Evolutionary conservation across 2,888 invertebrate genomes (phyloP).

Genomic region (Ennomos erosarius): DNA sequence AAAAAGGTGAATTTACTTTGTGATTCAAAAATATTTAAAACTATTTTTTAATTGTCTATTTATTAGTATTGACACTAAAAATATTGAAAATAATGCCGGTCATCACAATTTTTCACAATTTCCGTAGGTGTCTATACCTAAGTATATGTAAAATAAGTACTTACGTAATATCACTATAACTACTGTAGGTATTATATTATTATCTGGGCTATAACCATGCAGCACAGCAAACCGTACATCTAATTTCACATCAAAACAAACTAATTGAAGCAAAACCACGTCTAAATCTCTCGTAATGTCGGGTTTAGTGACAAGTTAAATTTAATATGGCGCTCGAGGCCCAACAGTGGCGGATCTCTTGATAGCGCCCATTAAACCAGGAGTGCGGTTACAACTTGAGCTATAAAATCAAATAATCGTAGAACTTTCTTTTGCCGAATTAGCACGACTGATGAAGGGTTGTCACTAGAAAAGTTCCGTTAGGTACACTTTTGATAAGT

Average conservation of each 20-base stretch:
- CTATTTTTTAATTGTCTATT: too few species aligned
- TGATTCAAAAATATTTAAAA: too few species aligned
- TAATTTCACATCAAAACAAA: slow-evolving; percentile 14
- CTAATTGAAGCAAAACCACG: slow-evolving; percentile 32
- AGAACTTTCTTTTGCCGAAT: slow-evolving; percentile 34
- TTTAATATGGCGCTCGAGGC: slow-evolving; percentile 35
- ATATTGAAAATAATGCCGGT: too few species aligned
- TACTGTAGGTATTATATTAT: too few species aligned
- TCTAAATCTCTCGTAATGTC: slow-evolving; percentile 33
- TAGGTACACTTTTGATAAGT: not conserved
- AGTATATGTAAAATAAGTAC: too few species aligned
- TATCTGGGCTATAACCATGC: too few species aligned
- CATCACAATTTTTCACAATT: too few species aligned
- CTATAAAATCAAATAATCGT: slow-evolving; percentile 49
- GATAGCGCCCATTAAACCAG: slow-evolving; percentile 44
- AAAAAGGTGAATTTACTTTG: too few species aligned
- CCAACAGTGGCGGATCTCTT: slow-evolving; percentile 29
- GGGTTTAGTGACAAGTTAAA: slow-evolving; percentile 37
- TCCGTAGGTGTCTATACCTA: too few species aligned
- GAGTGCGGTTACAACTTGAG: slow-evolving; percentile 42
- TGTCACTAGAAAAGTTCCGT: slow-evolving; percentile 8
- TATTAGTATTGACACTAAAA: too few species aligned
- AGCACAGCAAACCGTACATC: not conserved
- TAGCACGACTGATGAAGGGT: slow-evolving; percentile 30
- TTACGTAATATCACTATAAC: too few species aligned